Evolutionary conservation across 2,113 vertebrate species (phyloP).

Genomic region (Sapajus apella): DNA sequence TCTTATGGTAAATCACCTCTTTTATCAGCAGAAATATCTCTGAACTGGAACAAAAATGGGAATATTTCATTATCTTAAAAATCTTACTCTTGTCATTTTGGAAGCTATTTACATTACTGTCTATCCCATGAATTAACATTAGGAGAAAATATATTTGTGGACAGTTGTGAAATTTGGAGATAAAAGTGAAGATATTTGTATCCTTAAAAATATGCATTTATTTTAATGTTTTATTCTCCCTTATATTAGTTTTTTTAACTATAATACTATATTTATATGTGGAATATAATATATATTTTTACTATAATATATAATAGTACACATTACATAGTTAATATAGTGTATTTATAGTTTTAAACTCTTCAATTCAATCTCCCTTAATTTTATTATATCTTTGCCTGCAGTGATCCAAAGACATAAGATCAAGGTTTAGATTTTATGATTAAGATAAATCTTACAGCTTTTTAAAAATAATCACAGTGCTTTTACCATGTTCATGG

Average conservation of each 20-base stretch:
- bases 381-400: conserved; percentile 2
- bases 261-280: not conserved
- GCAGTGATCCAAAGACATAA: conserved; percentile 17
- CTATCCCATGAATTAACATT: not conserved
- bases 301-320: not conserved
- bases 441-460: not conserved
- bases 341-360: conserved; percentile 48
- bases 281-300: not conserved
- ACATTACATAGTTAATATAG: not conserved
- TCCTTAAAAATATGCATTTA: not conserved
- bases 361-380: conserved; percentile 23
- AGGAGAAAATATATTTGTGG: conserved; percentile 34
- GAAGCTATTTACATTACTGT: not conserved
- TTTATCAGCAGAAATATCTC: conserved; percentile 63
- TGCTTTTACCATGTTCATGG: not conserved
- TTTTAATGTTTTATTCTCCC: conserved; percentile 28
- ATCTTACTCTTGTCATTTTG: conserved; percentile 30
- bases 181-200: not conserved
- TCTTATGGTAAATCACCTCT: conserved; percentile 38
- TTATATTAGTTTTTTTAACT: not conserved
- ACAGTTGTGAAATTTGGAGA: conserved; percentile 40
- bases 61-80: conserved; percentile 57
- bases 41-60: conserved; percentile 46
- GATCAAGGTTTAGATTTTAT: conserved; percentile 45
- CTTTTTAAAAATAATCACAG: not conserved